Evolutionary conservation across 2,113 vertebrate species (phyloP).

Genomic region (Sciurus niger): DNA sequence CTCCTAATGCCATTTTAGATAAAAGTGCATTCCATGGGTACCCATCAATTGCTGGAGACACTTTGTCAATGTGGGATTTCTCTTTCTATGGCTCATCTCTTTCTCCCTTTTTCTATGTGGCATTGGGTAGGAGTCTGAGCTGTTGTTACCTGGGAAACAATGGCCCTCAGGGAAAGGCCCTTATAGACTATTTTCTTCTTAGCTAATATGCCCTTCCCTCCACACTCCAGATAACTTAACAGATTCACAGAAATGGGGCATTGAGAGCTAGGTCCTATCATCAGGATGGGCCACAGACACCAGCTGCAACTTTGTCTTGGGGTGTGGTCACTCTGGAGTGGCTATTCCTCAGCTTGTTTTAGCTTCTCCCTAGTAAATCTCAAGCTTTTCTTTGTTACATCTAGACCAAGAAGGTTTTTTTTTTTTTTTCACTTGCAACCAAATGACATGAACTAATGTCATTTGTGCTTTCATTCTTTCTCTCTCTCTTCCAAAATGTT

Average conservation of each 20-base stretch:
- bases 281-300: not conserved
- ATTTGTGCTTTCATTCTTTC: not conserved
- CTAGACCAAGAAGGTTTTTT: not conserved
- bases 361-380: not conserved
- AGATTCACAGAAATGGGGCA: not conserved
- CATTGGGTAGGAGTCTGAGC: not conserved
- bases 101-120: not conserved
- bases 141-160: not conserved
- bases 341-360: not conserved
- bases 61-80: not conserved
- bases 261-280: not conserved
- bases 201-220: accelerated
- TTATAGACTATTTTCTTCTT: not conserved
- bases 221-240: not conserved
- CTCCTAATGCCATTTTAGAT: slow-evolving; percentile 28
- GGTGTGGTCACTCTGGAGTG: not conserved
- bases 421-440: not conserved
- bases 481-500: not conserved
- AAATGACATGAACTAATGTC: not conserved
- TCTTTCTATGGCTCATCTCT: not conserved
- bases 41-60: not conserved
- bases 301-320: no score
- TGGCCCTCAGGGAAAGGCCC: not conserved
- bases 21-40: not conserved
- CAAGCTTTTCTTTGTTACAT: not conserved